Evolutionary conservation across 2,888 invertebrate genomes (phyloP).

Genomic region (Eurytoma adleriae): DNA sequence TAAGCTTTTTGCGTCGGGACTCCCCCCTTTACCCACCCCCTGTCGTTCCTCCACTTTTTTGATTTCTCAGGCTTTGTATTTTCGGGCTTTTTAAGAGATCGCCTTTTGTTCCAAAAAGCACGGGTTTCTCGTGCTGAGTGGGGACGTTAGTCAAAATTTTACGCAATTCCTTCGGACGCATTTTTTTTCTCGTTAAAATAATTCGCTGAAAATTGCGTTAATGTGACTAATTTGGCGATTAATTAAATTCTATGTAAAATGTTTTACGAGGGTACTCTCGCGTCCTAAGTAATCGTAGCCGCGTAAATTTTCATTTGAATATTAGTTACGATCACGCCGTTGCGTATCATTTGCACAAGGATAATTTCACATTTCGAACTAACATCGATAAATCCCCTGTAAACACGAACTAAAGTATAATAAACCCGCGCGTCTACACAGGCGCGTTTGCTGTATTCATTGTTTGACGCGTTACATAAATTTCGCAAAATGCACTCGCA

Average conservation of each 20-base stretch:
- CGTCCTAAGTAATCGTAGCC: not conserved
- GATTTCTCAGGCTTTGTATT: constrained; percentile 3
- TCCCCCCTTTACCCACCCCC: not conserved
- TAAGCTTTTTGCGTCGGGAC: not conserved
- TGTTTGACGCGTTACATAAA: constrained; percentile 17
- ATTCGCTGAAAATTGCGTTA: too few relatives aligned
- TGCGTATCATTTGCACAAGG: constrained; percentile 3
- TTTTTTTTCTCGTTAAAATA: too few relatives aligned
- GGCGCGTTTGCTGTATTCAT: not conserved
- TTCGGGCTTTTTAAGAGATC: not conserved
- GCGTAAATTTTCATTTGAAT: constrained; percentile 15
- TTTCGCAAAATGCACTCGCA: constrained; percentile 9
- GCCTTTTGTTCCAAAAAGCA: not conserved
- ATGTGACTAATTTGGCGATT: too few relatives aligned
- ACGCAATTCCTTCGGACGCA: not conserved
- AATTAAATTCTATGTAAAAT: not conserved
- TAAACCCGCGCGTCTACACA: not conserved
- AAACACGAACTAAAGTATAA: constrained; percentile 7
- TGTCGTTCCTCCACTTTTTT: not conserved
- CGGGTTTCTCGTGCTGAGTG: not conserved
- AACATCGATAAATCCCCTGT: constrained; percentile 45
- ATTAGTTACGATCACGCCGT: not conserved
- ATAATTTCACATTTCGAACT: constrained; percentile 44
- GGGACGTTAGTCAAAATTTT: not conserved
- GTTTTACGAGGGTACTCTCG: not conserved